Evolutionary conservation across 2,888 invertebrate genomes (phyloP).

Genomic region (Pocota personata): DNA sequence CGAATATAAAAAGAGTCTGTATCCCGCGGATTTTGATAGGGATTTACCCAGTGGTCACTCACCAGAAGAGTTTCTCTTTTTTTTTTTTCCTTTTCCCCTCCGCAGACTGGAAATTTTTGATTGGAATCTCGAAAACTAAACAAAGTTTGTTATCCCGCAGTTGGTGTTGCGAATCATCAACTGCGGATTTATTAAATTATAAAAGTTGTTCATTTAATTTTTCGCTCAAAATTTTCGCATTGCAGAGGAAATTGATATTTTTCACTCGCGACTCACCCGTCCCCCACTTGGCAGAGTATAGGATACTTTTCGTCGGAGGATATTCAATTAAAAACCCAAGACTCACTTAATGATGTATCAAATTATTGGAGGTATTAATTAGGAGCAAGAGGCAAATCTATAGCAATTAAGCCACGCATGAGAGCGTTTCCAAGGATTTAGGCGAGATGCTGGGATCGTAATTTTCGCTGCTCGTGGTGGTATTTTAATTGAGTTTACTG

Average conservation of each 20-base stretch:
- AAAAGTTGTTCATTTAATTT: conserved; percentile 58
- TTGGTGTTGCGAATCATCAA: neutral
- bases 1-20: neutral
- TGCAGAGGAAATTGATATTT: conserved; percentile 69
- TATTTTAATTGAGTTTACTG: neutral
- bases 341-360: conserved; percentile 67
- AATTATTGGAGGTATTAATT: conserved; percentile 55
- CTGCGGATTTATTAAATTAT: conserved; percentile 66
- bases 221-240: conserved; percentile 34
- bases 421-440: neutral
- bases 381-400: conserved; percentile 22
- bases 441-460: neutral
- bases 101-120: conserved; percentile 57
- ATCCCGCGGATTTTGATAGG: conserved; percentile 62
- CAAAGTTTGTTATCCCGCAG: conserved; percentile 66
- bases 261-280: neutral
- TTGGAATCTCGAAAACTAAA: conserved; percentile 72
- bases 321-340: conserved; percentile 59
- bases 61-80: conserved; percentile 31
- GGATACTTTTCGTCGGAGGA: neutral
- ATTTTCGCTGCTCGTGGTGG: neutral
- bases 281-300: neutral
- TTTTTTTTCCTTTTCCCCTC: neutral
- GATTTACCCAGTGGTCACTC: conserved; percentile 62
- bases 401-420: neutral